phyloP scores from a whole-genome alignment of 2,888 invertebrate genomes.

The Drosophila emarginata region DNA sequence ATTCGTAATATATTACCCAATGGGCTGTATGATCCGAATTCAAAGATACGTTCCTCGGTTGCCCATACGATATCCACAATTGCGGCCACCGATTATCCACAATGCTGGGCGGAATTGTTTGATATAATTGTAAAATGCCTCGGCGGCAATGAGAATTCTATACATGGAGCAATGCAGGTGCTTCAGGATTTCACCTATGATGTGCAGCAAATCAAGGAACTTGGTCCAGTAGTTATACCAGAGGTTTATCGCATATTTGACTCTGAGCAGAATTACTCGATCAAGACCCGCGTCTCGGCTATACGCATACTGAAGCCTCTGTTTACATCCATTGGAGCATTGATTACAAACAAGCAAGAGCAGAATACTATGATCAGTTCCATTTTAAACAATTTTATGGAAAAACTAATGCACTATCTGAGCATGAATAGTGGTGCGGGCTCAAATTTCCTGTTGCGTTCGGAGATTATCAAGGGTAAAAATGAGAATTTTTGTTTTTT shows the following conservation, averaged over 20 bases:
- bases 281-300: slow-evolving; percentile 86
- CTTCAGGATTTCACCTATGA: slow-evolving; percentile 87
- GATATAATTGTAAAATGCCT: slow-evolving; percentile 86
- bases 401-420: slow-evolving; percentile 85
- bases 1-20: slow-evolving; percentile 86
- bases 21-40: slow-evolving; percentile 86
- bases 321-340: slow-evolving; percentile 80
- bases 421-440: slow-evolving; percentile 84
- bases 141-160: slow-evolving; percentile 85
- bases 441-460: slow-evolving; percentile 86
- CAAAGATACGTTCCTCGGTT: slow-evolving; percentile 86
- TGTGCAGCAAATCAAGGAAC: slow-evolving; percentile 86
- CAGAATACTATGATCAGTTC: slow-evolving; percentile 86
- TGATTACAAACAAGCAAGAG: slow-evolving; percentile 83
- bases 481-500: not conserved
- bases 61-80: slow-evolving; percentile 89
- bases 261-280: slow-evolving; percentile 84
- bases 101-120: slow-evolving; percentile 87
- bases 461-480: slow-evolving; percentile 85
- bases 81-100: slow-evolving; percentile 89
- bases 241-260: slow-evolving; percentile 88
- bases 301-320: slow-evolving; percentile 87
- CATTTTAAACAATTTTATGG: slow-evolving; percentile 87
- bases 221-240: slow-evolving; percentile 87
- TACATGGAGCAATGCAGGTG: slow-evolving; percentile 89